Conservation (phyloP, 2,113 vertebrate species). For the Scytalopus superciliaris region DNA sequence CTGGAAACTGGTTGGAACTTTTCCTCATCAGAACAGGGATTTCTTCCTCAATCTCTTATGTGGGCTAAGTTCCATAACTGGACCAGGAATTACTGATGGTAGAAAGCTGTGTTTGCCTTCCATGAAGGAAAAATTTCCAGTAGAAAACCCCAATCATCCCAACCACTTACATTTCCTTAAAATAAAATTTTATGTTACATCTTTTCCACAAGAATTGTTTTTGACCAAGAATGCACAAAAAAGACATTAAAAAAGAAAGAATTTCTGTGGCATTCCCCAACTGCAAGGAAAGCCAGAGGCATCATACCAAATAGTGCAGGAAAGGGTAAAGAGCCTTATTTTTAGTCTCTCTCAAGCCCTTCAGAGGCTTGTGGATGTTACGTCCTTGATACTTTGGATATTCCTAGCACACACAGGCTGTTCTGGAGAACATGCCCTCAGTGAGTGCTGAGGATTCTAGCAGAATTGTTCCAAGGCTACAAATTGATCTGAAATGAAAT, state of each 20-base stretch:
- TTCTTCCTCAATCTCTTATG: background rate
- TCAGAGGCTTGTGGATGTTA: background rate
- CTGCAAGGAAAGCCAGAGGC: background rate
- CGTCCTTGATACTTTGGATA: background rate
- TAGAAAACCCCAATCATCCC: background rate
- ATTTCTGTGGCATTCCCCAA: background rate
- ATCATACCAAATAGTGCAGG: background rate
- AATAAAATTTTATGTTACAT: background rate
- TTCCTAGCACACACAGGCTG: background rate
- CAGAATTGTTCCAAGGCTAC: background rate
- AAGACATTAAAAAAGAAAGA: background rate
- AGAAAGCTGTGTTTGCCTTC: background rate
- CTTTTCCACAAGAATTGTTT: background rate
- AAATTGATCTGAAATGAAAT: background rate
- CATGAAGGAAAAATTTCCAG: background rate
- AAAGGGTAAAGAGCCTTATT: background rate
- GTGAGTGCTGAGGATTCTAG: background rate
- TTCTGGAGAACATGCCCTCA: background rate
- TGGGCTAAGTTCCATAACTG: background rate
- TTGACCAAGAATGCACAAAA: background rate
- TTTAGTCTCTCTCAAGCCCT: background rate
- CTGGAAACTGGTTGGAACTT: background rate
- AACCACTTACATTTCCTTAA: background rate
- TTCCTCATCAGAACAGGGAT: background rate
- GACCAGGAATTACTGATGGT: background rate